These are phyloP conservation scores for Xerus inauris DNA, from an alignment of 2,113 vertebrate species.

Conservation along the genomic window DNA sequence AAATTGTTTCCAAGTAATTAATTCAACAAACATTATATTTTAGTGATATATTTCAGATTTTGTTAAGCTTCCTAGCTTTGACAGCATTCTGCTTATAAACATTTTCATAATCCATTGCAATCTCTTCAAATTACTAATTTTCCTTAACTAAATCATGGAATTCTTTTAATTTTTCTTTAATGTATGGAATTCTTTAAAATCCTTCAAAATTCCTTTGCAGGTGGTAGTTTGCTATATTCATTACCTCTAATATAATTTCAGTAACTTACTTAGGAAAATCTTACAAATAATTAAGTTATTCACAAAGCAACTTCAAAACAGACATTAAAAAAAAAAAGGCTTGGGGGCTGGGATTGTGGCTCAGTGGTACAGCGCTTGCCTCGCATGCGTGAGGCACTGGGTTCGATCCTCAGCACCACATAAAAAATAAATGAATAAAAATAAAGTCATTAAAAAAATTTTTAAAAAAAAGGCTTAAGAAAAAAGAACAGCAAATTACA, in stretches of 20 bases:
- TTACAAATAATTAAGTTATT: neutral
- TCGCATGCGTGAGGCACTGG: too few relatives aligned
- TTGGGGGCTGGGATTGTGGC: too few relatives aligned
- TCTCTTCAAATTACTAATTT: constrained; percentile 30
- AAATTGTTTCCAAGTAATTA: neutral
- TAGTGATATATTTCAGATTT: neutral
- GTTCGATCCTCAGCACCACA: too few relatives aligned
- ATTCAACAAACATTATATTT: neutral
- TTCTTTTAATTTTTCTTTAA: neutral
- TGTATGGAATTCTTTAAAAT: neutral
- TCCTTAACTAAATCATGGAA: neutral
- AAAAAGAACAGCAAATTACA: neutral
- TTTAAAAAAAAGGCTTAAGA: too few relatives aligned
- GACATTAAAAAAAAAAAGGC: neutral
- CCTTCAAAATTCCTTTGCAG: neutral
- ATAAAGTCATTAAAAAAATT: neutral
- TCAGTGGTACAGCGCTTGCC: too few relatives aligned
- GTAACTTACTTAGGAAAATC: neutral
- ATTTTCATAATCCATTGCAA: neutral
- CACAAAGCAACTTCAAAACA: neutral
- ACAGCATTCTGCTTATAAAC: neutral
- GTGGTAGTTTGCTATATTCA: neutral
- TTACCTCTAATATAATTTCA: constrained; percentile 30
- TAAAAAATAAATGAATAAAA: too few relatives aligned
- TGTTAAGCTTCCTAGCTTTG: neutral